Conservation (phyloP, 2,113 vertebrate genomes). For the Calypte anna region DNA sequence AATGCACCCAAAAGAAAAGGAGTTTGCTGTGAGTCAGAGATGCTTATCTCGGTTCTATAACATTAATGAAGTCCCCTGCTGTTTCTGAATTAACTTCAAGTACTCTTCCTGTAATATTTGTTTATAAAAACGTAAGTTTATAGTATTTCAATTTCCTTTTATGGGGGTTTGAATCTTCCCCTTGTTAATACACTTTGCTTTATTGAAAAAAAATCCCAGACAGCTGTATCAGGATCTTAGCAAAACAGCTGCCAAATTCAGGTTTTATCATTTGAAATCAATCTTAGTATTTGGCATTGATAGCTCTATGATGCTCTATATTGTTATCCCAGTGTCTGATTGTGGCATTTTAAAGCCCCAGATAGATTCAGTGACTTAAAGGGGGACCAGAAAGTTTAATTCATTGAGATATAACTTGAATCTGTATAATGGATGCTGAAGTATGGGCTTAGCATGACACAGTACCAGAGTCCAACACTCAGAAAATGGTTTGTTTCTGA, state of each 20-base stretch:
- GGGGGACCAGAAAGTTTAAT: neutral
- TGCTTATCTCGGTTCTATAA: slow-evolving; percentile 60
- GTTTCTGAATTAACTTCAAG: slow-evolving; percentile 74
- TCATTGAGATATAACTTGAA: neutral
- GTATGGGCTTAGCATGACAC: neutral
- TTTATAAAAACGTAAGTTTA: slow-evolving; percentile 47
- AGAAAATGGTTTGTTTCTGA: neutral
- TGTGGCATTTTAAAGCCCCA: neutral
- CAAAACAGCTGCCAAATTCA: slow-evolving; percentile 15
- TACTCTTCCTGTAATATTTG: slow-evolving; percentile 23
- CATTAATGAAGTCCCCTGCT: slow-evolving; percentile 45
- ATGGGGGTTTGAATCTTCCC: slow-evolving; percentile 70
- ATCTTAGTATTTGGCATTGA: neutral
- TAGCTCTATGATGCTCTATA: neutral
- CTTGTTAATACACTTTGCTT: slow-evolving; percentile 58
- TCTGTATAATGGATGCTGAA: neutral
- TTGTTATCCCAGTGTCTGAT: neutral
- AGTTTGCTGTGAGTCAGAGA: slow-evolving; percentile 50
- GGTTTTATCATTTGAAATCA: slow-evolving; percentile 46
- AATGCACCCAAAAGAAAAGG: slow-evolving; percentile 50
- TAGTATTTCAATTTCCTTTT: slow-evolving; percentile 61
- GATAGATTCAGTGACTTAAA: neutral
- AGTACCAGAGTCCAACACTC: neutral
- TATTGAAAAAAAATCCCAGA: slow-evolving; percentile 24
- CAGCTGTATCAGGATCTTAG: slow-evolving; percentile 33